These are phyloP conservation scores for Julus scandinavius DNA, from an alignment of 2,888 invertebrate species.

Conservation along the genomic window DNA sequence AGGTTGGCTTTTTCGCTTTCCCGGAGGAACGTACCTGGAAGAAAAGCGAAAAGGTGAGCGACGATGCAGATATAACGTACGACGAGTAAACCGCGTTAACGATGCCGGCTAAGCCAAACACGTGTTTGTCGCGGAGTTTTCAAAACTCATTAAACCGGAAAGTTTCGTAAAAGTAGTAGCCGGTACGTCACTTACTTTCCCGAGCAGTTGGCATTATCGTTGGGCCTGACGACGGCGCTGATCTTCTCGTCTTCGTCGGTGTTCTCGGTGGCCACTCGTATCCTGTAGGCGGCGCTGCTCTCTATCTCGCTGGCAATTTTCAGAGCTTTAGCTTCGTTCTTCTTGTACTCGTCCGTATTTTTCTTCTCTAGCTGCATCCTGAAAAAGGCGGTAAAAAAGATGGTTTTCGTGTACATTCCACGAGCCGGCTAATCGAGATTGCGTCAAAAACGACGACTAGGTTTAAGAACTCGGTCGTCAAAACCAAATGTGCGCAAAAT, in stretches of 20 bases:
- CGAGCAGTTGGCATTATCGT: slow-evolving; percentile 59
- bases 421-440: no score
- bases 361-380: slow-evolving; percentile 81
- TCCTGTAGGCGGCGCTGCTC: slow-evolving; percentile 82
- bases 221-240: slow-evolving; percentile 83
- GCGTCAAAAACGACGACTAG: no score
- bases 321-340: slow-evolving; percentile 86
- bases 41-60: slow-evolving; percentile 55
- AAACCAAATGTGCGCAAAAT: no score
- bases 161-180: no score
- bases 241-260: slow-evolving; percentile 88
- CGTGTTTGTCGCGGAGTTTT: no score
- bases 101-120: no score
- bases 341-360: slow-evolving; percentile 87
- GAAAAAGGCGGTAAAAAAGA: slow-evolving; percentile 15
- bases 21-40: slow-evolving; percentile 81
- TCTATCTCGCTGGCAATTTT: slow-evolving; percentile 95
- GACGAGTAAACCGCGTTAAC: no score
- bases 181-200: slow-evolving; percentile 59
- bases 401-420: no score
- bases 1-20: slow-evolving; percentile 76
- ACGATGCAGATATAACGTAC: neutral
- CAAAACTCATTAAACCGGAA: no score
- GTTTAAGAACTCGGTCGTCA: no score
- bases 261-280: slow-evolving; percentile 87